Percentiles rank a stretch among this genome's conserved stretches.
These are phyloP conservation scores for Diaphora mendica DNA, from an alignment of 2,888 invertebrate genomes.

Conservation along the genomic window DNA sequence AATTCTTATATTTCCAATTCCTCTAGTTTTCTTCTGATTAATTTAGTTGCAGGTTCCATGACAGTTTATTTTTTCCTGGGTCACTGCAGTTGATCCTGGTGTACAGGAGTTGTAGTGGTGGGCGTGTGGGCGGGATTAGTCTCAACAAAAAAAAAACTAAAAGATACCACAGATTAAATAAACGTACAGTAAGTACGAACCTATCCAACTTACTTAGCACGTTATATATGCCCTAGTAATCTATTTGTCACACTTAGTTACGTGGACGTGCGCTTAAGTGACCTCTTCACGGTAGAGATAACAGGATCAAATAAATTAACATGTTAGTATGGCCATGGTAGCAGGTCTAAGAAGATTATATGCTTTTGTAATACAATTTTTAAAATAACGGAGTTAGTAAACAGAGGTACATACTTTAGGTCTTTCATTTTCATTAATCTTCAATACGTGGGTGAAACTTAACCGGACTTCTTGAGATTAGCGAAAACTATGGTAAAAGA, in stretches of 20 bases:
- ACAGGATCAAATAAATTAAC: slow-evolving; percentile 44
- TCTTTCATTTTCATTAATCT: not conserved
- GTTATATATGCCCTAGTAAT: slow-evolving; percentile 51
- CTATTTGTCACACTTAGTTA: slow-evolving; percentile 48
- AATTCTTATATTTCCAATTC: no score
- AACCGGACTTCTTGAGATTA: not conserved
- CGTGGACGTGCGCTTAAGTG: slow-evolving; percentile 19
- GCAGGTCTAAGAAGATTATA: slow-evolving; percentile 2
- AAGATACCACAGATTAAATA: not conserved
- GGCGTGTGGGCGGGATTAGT: no score
- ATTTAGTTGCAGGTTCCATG: no score
- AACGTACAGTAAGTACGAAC: not conserved
- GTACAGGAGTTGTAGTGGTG: no score
- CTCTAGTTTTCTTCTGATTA: no score
- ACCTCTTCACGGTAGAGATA: slow-evolving; percentile 26
- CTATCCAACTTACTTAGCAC: slow-evolving; percentile 27
- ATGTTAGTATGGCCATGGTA: not conserved
- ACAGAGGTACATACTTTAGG: not conserved
- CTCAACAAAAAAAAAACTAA: not conserved
- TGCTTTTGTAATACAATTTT: not conserved
- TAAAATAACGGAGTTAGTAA: not conserved
- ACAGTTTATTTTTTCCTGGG: no score
- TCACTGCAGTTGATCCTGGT: no score
- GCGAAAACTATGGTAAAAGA: not conserved
- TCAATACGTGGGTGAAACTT: not conserved